Evolutionary conservation across 2,888 invertebrate genomes (phyloP), one percentile per base, ranked within the genome.

Genomic region (Pollenia angustigena): DNA sequence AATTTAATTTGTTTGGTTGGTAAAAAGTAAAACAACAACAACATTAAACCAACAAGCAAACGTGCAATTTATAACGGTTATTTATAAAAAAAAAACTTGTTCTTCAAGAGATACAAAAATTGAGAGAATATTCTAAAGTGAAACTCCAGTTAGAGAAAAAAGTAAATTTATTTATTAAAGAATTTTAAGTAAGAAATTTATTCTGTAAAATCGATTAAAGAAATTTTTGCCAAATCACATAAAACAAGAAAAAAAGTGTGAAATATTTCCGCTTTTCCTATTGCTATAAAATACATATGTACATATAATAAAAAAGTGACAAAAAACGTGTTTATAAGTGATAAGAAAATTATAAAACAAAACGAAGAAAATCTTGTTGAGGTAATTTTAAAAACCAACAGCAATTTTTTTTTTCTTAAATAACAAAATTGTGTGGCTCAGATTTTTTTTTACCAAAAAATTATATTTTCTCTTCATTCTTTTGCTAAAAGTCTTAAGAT

Each of bases 291-390:
- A 76, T 42, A n/a, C n/a, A n/a, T n/a, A n/a, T n/a, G n/a, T n/a
- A n/a, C n/a, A n/a, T n/a, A 14, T 7, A 12, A 23, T 18, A 42
- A 14, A 80, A 62, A 62, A 18, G 44, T 66, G 44, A 44, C 23
- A 42, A 71, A 69, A 50, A 83, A 66, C 72, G 75, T 82, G 40
- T 66, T 72, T 46, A n/a, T 6, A 72, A 84, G 58, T 66, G 84
- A 79, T 68, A 68, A 79, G 60, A 79, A 44, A 52, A 54, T 76
- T 16, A 6, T 32, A 69, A 71, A 54, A 50, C 23, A 32, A 74
- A 60, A 60, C 66, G n/a, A 14, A 60, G 40, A 62, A 62, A 42
- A 58, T 44, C 14, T 58, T 40, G 16, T 60, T 40, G 44, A 71
- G 32, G 62, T 44, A 82, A 75, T 60, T 52, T 60, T 3, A 46